Evolutionary conservation across 1,140 invertebrate species (phyloP), one percentile per base, ranked within the genome.

Genomic region (Magallana gigas): DNA sequence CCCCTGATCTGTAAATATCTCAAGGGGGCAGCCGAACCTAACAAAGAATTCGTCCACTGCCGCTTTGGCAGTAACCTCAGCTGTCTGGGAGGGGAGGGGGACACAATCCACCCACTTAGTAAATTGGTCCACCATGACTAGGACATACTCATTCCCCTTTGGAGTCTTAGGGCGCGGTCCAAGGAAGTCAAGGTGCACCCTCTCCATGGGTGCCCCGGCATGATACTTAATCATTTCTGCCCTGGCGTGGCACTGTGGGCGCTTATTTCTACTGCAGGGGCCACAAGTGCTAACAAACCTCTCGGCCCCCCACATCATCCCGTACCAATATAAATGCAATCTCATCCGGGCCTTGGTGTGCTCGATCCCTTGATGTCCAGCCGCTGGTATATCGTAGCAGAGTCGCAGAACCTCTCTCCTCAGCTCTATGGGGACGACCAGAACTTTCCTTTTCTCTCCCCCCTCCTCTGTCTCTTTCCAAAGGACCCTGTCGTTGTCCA

Each of bases 101-200:
- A 89, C 56, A 64, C 85, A 87, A 29, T 89, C 85, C 6, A 87
- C 85, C 85, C 85, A 87, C 83, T 89, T 89, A 1, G 88, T 87
- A 58, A 89, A 89, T 23, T 89, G 88, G 58, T 89, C 86, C 3
- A 89, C 86, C 56, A 88, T 88, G 59, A 88, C 62, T n/a, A 85
- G 56, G 16, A 85, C 60, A 62, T 88, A 76, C 29, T 82, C 71
- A 82, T 88, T 88, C 18, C 84, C 84, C 11, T 56, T 80, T 2
- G 36, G 14, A 18, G 64, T 71, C 18, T 7, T 71, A 0, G 83
- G 82, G 18, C 84, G 62, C 16, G 82, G 81, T 8, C 23, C 87
- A 82, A 1, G 84, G 36, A 86, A 86, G 64, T 89, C 85, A 5
- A 89, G 48, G 59, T 88, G 87, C 9, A 88, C 84, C 64, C 87